Conservation (phyloP, 2,888 invertebrate genomes). For the Archips crataeganus region DNA sequence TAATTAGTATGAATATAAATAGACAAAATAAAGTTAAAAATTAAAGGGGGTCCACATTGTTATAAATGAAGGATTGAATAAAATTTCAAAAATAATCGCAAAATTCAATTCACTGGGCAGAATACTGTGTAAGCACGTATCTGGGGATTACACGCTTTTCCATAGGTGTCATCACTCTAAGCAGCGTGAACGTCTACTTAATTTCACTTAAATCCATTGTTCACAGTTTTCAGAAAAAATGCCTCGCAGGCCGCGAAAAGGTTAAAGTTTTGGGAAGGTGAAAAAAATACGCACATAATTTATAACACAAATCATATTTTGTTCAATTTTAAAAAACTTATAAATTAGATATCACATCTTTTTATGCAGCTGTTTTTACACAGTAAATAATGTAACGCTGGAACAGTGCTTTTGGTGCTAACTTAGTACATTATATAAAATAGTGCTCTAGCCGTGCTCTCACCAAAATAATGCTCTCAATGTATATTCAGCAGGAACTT, state of each 20-base stretch:
- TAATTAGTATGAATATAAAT: no score
- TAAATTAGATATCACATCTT: conserved; percentile 47
- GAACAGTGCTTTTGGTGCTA: conserved; percentile 44
- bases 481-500: conserved; percentile 44
- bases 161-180: no score
- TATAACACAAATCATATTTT: conserved; percentile 40
- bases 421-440: conserved; percentile 41
- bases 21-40: no score
- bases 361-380: conserved; percentile 47
- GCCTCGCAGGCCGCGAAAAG: background rate
- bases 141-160: no score
- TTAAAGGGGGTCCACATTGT: no score
- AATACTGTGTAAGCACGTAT: no score
- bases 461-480: conserved; percentile 42
- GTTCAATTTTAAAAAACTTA: conserved; percentile 44
- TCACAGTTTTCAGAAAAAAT: background rate
- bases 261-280: background rate
- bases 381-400: conserved; percentile 43
- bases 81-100: no score
- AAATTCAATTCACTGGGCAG: no score
- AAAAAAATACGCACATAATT: conserved; percentile 21
- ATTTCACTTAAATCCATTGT: no score
- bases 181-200: no score
- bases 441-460: conserved; percentile 47
- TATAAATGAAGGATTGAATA: no score